Evolutionary conservation across 2,888 invertebrate genomes (phyloP).

Genomic region (Strigamia transsilvanica): DNA sequence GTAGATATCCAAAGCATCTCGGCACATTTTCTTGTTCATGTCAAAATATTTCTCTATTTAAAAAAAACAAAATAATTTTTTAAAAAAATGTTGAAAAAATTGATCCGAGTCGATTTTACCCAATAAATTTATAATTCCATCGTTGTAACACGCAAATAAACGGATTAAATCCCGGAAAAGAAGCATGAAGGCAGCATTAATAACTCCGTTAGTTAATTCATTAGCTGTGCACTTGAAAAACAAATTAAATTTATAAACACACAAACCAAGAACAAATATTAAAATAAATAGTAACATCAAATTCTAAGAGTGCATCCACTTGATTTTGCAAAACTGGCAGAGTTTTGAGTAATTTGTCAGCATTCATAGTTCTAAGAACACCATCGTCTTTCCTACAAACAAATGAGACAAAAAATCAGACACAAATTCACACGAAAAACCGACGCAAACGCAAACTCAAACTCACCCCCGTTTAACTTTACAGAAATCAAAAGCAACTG

Average conservation of each 20-base stretch:
- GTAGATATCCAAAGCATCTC: slow-evolving; percentile 97
- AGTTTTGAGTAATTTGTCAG: slow-evolving; percentile 96
- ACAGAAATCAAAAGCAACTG: slow-evolving; percentile 99
- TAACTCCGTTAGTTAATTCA: slow-evolving; percentile 97
- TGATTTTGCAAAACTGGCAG: slow-evolving; percentile 94
- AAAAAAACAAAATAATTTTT: background rate
- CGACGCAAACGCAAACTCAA: too few species aligned
- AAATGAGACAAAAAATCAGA: background rate
- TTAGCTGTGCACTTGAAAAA: slow-evolving; percentile 79
- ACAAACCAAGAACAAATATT: background rate
- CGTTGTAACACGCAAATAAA: slow-evolving; percentile 99
- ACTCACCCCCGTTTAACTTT: slow-evolving; percentile 98
- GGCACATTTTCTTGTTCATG: slow-evolving; percentile 99
- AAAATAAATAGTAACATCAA: slow-evolving; percentile 72
- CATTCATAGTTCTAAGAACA: slow-evolving; percentile 93
- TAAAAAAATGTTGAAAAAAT: background rate
- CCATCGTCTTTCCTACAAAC: slow-evolving; percentile 92
- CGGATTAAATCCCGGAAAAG: slow-evolving; percentile 98
- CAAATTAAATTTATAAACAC: slow-evolving; percentile 41
- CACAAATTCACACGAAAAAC: too few species aligned
- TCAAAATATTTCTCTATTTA: slow-evolving; percentile 93
- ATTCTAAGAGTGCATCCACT: slow-evolving; percentile 93
- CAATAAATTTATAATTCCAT: slow-evolving; percentile 97
- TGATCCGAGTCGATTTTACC: too few species aligned
- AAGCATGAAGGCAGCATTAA: slow-evolving; percentile 99